Evolutionary conservation across 2,888 invertebrate genomes (phyloP).

Genomic region (Eucriotettix oculatus): DNA sequence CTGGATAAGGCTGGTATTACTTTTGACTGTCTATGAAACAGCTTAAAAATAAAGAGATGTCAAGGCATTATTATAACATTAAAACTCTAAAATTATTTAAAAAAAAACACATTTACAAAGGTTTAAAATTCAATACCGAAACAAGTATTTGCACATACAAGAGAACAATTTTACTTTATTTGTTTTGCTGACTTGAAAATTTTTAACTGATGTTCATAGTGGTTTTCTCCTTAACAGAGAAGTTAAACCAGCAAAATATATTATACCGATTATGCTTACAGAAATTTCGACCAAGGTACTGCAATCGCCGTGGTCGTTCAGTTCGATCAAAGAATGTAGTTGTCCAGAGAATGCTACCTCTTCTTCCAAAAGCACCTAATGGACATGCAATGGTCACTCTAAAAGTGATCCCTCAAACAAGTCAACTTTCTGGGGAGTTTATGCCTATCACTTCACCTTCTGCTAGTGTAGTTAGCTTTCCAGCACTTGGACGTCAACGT

Average conservation of each 20-base stretch:
- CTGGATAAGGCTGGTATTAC: too few relatives aligned
- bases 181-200: not conserved
- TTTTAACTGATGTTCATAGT: too few relatives aligned
- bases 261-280: slow-evolving; percentile 15
- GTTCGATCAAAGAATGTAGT: slow-evolving; percentile 43
- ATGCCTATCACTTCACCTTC: slow-evolving; percentile 5
- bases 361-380: slow-evolving; percentile 39
- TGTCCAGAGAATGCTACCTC: slow-evolving; percentile 55
- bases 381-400: slow-evolving; percentile 29
- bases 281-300: slow-evolving; percentile 29
- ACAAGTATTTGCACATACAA: too few relatives aligned
- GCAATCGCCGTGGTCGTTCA: slow-evolving; percentile 27
- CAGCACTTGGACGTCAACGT: not conserved
- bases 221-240: too few relatives aligned
- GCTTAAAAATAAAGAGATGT: too few relatives aligned
- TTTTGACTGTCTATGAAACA: too few relatives aligned
- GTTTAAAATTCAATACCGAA: too few relatives aligned
- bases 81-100: too few relatives aligned
- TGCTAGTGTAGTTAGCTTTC: not conserved
- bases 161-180: not conserved
- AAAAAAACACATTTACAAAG: too few relatives aligned
- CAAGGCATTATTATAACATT: too few relatives aligned
- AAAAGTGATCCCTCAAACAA: slow-evolving; percentile 19
- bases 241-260: too few relatives aligned
- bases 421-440: slow-evolving; percentile 15